These are phyloP conservation scores for Cnemophilus loriae DNA, from an alignment of 2,113 vertebrate genomes.

Conservation along the genomic window DNA sequence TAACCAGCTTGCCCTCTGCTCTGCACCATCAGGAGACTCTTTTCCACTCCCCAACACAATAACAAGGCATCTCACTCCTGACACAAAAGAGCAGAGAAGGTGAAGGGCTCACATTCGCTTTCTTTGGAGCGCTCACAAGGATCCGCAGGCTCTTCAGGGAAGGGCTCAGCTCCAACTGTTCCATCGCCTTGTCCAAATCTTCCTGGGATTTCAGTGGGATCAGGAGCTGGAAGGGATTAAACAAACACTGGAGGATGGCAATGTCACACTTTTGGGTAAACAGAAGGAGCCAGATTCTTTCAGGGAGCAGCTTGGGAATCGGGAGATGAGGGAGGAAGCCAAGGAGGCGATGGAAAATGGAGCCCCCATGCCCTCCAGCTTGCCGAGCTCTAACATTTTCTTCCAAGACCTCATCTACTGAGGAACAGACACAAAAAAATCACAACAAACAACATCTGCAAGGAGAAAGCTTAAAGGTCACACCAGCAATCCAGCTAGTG, in stretches of 20 bases:
- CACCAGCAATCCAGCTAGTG: not conserved
- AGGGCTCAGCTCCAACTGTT: conserved; percentile 75
- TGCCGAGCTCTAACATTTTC: not conserved
- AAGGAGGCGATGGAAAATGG: not conserved
- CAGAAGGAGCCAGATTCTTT: not conserved
- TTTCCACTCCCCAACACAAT: conserved; percentile 1
- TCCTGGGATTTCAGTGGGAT: conserved; percentile 87
- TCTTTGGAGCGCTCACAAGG: conserved; percentile 84
- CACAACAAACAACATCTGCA: conserved; percentile 35
- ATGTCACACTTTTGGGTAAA: conserved; percentile 38
- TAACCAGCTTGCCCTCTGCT: not conserved
- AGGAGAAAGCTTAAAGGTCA: conserved; percentile 16
- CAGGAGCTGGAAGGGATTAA: conserved; percentile 74
- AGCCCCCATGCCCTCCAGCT: not conserved
- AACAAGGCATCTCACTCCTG: not conserved
- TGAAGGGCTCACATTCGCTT: conserved; percentile 79
- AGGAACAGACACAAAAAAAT: not conserved
- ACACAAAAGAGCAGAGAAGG: conserved; percentile 18
- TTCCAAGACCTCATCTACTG: conserved; percentile 13
- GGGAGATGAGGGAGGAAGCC: not conserved
- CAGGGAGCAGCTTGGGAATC: not conserved
- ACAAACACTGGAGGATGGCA: conserved; percentile 16
- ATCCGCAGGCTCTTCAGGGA: conserved; percentile 81
- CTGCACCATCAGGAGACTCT: not conserved
- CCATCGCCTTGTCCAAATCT: conserved; percentile 84